phyloP scores from a whole-genome alignment of 1,140 invertebrate species.

The Drosophila truncata region DNA sequence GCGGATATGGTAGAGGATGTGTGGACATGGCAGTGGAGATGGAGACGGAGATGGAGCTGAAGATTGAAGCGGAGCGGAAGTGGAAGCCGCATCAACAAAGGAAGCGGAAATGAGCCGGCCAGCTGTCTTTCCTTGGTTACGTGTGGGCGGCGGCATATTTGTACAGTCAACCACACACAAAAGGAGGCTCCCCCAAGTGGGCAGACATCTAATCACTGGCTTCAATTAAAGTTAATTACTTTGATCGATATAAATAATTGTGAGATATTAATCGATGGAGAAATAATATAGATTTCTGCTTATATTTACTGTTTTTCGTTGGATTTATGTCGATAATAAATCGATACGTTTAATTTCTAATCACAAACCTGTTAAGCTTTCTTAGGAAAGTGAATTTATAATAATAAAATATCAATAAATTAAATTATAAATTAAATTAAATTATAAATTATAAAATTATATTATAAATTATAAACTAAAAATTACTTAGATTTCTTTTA shows the following conservation, averaged over 20 bases:
- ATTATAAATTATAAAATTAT: too few species aligned
- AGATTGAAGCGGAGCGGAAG: conserved; percentile 2
- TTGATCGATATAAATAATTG: conserved; percentile 11
- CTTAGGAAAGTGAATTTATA: too few species aligned
- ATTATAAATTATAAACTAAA: too few species aligned
- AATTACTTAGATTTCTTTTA: too few species aligned
- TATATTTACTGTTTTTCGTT: not conserved
- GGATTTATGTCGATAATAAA: not conserved
- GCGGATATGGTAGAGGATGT: conserved; percentile 3
- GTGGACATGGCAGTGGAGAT: not conserved
- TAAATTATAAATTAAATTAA: too few species aligned
- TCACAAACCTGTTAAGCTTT: not conserved
- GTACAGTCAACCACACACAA: conserved; percentile 18
- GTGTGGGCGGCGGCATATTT: conserved; percentile 16
- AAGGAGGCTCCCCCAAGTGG: conserved; percentile 5
- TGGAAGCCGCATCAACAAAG: conserved; percentile 60
- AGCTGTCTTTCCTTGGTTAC: conserved; percentile 15
- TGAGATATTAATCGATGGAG: not conserved
- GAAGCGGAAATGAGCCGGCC: conserved; percentile 74
- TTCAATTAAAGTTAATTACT: conserved; percentile 20
- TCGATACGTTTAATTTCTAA: not conserved
- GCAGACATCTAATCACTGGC: conserved; percentile 30
- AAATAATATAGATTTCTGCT: not conserved
- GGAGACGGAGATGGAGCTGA: not conserved
- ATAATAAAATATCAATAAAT: not conserved